Evolutionary conservation across 35 echinoderm and acorn worm species (phyloP).

Genomic region (Apostichopus californicus): DNA sequence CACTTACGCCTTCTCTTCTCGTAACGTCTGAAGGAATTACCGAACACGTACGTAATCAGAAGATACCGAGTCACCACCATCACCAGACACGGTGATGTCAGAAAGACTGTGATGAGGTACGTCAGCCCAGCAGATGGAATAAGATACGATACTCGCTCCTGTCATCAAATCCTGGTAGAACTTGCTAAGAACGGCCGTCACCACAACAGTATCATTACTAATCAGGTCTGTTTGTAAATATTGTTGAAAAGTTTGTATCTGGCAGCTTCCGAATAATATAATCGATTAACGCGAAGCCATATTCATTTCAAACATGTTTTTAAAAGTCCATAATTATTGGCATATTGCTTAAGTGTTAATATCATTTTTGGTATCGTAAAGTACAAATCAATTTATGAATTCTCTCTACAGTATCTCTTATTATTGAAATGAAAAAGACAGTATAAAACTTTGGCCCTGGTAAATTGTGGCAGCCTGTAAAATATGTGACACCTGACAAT

Average conservation of each 20-base stretch:
- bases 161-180: neutral
- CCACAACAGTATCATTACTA: constrained; percentile 26
- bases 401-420: too few relatives aligned
- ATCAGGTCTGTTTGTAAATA: neutral
- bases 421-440: too few relatives aligned
- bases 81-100: neutral
- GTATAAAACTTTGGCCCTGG: too few relatives aligned
- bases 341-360: neutral
- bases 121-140: constrained; percentile 20
- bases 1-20: neutral
- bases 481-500: too few relatives aligned
- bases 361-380: too few relatives aligned
- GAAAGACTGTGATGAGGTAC: constrained; percentile 17
- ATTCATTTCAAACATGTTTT: too few relatives aligned
- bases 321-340: neutral
- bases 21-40: neutral
- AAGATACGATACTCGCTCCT: neutral
- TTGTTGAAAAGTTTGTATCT: too few relatives aligned
- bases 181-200: constrained; percentile 2
- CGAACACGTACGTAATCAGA: neutral
- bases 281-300: too few relatives aligned
- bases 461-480: too few relatives aligned
- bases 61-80: constrained; percentile 17
- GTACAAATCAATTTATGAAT: too few relatives aligned
- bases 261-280: too few relatives aligned